phyloP scores from a whole-genome alignment of 2,797 vertebrate species.

The Cirrhinus molitorella region DNA sequence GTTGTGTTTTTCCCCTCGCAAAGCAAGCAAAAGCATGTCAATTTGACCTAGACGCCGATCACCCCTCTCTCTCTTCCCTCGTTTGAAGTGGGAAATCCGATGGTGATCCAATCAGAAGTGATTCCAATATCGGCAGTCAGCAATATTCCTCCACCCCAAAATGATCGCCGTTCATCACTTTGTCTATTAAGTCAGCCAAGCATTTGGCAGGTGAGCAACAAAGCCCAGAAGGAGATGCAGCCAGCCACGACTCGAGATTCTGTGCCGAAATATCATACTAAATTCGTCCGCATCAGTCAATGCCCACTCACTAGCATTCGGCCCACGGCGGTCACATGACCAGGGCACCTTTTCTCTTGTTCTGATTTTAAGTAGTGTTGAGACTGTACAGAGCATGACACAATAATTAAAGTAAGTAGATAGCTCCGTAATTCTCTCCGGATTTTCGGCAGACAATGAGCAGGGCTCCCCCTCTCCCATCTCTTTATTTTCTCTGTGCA shows the following conservation, averaged over 20 bases:
- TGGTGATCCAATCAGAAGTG: slow-evolving; percentile 80
- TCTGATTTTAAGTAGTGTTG: slow-evolving; percentile 24
- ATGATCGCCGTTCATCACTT: slow-evolving; percentile 80
- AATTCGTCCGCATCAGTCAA: slow-evolving; percentile 60
- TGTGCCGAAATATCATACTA: slow-evolving; percentile 46
- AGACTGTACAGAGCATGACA: slow-evolving; percentile 59
- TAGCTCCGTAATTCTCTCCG: slow-evolving; percentile 69
- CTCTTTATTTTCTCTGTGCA: slow-evolving; percentile 34
- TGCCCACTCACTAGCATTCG: slow-evolving; percentile 43
- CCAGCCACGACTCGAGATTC: slow-evolving; percentile 29
- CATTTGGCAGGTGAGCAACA: slow-evolving; percentile 63
- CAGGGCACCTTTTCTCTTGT: slow-evolving; percentile 2
- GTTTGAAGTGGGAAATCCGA: slow-evolving; percentile 75
- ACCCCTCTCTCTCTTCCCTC: slow-evolving; percentile 28
- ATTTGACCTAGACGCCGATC: slow-evolving; percentile 74
- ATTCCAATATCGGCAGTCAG: slow-evolving; percentile 75
- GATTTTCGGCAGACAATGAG: slow-evolving; percentile 76
- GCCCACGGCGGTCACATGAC: slow-evolving; percentile 8
- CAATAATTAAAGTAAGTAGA: slow-evolving; percentile 69
- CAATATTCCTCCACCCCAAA: slow-evolving; percentile 73
- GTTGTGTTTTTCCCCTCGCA: slow-evolving; percentile 56
- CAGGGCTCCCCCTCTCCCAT: slow-evolving; percentile 56
- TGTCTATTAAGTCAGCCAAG: slow-evolving; percentile 65
- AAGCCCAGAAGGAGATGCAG: slow-evolving; percentile 22
- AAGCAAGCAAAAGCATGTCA: slow-evolving; percentile 74